Evolutionary conservation across 2,113 vertebrate species (phyloP), one percentile per base, ranked within the genome.

Genomic region (Rostratula benghalensis): DNA sequence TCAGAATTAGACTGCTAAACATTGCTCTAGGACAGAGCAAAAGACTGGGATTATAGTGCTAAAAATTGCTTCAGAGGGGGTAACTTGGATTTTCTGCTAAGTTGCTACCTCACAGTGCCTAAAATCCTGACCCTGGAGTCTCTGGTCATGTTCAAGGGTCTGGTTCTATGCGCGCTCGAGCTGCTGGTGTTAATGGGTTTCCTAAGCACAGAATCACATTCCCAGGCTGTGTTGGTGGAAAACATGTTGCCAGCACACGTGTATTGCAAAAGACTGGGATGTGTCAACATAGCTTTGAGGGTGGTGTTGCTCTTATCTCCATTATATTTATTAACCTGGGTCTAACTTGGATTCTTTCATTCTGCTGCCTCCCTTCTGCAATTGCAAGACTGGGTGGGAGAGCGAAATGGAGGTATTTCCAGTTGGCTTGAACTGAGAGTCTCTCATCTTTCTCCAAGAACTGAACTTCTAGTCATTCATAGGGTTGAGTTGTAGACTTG

Each of bases 1-100:
- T 94, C 87, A 93, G 94, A 96, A 93, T 95, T 97, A 94, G 74
- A 35, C 94, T 92, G 93, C 95, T 97, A 86, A 96, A 86, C 86
- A 41, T 74, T 90, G 85, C 90, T 90, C 13, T 78, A 78, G 83
- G 90, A 81, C 48, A 54, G 71, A 83, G 71, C 35, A 51, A 83
- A 84, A 92, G 69, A 75, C 80, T 57, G 65, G 90, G 94, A 92
- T 95, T 94, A 94, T 45, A 81, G 57, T 61, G 95, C 92, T 96
- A 91, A 96, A 95, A 93, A 94, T 92, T 93, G 56, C 92, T 96
- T 60, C 45, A 12, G 69, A 71, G 69, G 12, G 20, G 65, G n/a
- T 45, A 87, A 92, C 61, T 95, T 53, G 80, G 71, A 54, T 94
- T 81, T 94, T 94, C 71, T 87, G 24, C 5, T 68, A 54, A 75